Base-by-base conservation (phyloP, 2,797 vertebrate species). In the Syncerus caffer region DNA sequence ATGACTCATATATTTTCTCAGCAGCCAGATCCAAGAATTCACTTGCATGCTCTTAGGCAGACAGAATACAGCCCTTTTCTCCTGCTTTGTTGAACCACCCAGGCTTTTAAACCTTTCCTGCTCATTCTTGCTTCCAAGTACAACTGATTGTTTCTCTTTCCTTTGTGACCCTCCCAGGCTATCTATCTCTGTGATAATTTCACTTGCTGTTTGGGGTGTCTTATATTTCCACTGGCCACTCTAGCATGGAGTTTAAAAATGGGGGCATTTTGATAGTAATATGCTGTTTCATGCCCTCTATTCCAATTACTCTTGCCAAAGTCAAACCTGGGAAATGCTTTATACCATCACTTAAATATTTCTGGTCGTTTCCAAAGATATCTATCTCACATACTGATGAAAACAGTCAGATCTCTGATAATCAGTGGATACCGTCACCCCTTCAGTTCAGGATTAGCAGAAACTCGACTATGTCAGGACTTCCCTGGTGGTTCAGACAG, bases 1-100 rank as follows among this genome's bases (percentile, higher is more conserved):
- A 90, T 91, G 89, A 91, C 21, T 96, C 85, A 79, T 10, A 31
- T 89, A 85, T 89, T 96, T 93, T 45, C 64, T 94, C 51, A 82
- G 62, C 25, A 51, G 74, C 55, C 95, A 94, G 34, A 96, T 91
- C 50, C 55, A 89, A 95, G n/a, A 89, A 93, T 94, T 74, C 45
- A 86, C 91, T 55, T 80, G 79, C 71, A 87, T 60, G 19, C 42
- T 93, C 34, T 91, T 86, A 62, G 16, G 71, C 23, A 67, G 45
- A 87, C 85, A 10, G 78, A 89, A 86, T 67, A 45, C 93, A 86
- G 25, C 12, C 50, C 10, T 42, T 51, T 90, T 95, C 58, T 51
- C 50, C 19, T 76, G 45, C 60, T 42, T 51, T 79, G 29, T 58
- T 88, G 45, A 83, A 57, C 55, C 15, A 57, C 11, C 14, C 16